Percentiles rank a stretch among this genome's conserved stretches.
Conservation (phyloP, 2,113 vertebrate species). For the Aplodontia rufa region DNA sequence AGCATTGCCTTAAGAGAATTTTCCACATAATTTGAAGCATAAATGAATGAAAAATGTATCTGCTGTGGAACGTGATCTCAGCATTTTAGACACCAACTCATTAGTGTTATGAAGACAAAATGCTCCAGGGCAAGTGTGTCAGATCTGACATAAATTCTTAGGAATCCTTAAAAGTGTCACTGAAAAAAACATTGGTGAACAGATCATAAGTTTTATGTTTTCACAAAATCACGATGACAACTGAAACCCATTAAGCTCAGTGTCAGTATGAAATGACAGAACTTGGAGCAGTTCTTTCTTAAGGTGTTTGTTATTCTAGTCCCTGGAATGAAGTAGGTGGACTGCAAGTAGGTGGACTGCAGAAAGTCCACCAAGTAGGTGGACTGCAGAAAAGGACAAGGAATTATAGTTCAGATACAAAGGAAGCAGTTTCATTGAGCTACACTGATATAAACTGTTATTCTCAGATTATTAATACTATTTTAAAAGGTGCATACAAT, state of each 20-base stretch:
- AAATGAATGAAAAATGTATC: not conserved
- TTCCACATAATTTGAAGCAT: not conserved
- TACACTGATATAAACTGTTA: not conserved
- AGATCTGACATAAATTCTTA: constrained; percentile 6
- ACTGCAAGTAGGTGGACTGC: not conserved
- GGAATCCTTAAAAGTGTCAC: not conserved
- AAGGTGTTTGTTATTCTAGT: not conserved
- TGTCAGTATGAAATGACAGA: constrained; percentile 11
- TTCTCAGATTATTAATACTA: not conserved
- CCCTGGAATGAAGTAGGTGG: not conserved
- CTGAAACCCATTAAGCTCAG: not conserved
- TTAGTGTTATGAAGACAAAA: not conserved
- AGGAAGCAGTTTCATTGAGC: not conserved
- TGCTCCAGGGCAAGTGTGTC: not conserved
- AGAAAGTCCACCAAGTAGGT: not conserved
- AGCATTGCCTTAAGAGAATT: not conserved
- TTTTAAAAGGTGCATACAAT: not conserved
- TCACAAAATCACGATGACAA: not conserved
- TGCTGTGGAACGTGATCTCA: not conserved
- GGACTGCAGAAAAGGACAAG: not conserved
- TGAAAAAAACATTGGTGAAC: not conserved
- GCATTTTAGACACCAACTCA: not conserved
- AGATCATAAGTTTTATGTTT: constrained; percentile 26
- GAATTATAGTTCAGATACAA: not conserved
- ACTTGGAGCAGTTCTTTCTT: not conserved